These are phyloP conservation scores for Parnassius mnemosyne DNA, from an alignment of 2,888 invertebrate species.

Conservation along the genomic window DNA sequence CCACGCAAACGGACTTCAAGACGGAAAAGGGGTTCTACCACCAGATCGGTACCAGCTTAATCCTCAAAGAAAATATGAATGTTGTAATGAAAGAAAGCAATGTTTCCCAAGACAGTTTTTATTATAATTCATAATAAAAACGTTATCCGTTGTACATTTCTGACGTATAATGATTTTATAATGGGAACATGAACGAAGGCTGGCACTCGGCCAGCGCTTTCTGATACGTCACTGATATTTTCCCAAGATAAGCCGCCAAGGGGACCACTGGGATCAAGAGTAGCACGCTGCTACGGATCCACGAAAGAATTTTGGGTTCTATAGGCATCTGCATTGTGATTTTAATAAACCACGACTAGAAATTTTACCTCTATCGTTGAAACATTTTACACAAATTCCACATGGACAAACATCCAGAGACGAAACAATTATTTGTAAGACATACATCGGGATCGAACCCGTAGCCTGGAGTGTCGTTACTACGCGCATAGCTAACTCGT, in stretches of 20 bases:
- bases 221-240: constrained; percentile 62
- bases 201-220: constrained; percentile 65
- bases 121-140: constrained; percentile 17
- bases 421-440: too few species aligned
- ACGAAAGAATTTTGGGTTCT: constrained; percentile 38
- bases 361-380: too few species aligned
- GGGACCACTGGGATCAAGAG: constrained; percentile 40
- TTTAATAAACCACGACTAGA: too few species aligned
- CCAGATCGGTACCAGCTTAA: too few species aligned
- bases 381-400: too few species aligned
- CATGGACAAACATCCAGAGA: too few species aligned
- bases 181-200: constrained; percentile 35
- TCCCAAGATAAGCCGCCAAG: constrained; percentile 57
- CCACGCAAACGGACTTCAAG: too few species aligned
- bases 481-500: too few species aligned
- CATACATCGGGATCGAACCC: too few species aligned
- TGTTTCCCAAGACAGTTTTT: constrained; percentile 2
- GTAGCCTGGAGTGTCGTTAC: too few species aligned
- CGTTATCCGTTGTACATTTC: constrained; percentile 10
- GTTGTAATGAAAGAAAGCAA: neutral
- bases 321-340: too few species aligned
- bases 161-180: constrained; percentile 25
- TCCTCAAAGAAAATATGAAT: neutral
- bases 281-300: constrained; percentile 47
- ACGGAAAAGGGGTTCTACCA: too few species aligned